Conservation (phyloP, 2,113 vertebrate species). For the Elaphurus davidianus region DNA sequence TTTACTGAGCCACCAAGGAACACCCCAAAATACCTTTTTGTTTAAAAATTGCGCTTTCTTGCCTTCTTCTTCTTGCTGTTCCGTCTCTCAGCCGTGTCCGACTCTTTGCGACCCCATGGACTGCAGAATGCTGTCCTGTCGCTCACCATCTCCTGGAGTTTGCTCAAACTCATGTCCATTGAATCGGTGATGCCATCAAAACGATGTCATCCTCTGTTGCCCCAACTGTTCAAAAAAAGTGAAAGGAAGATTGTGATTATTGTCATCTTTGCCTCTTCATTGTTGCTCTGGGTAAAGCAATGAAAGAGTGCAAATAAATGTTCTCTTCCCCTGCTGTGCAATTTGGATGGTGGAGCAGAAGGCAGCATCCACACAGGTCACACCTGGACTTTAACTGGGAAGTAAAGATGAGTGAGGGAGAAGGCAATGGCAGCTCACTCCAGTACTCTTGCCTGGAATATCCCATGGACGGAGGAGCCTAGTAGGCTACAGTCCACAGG, state of each 20-base stretch:
- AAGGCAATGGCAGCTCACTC: too few species aligned
- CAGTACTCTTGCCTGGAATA: too few species aligned
- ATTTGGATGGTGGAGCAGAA: background rate
- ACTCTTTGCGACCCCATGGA: background rate
- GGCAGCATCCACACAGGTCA: background rate
- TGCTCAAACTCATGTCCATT: background rate
- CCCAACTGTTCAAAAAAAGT: background rate
- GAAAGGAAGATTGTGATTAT: background rate
- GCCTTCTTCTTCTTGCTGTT: background rate
- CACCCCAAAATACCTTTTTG: background rate
- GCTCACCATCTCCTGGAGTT: background rate
- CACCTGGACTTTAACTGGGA: background rate
- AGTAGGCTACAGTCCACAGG: too few species aligned
- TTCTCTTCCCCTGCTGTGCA: background rate
- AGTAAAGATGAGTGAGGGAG: background rate
- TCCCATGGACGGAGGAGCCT: too few species aligned
- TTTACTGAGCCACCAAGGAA: background rate
- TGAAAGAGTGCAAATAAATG: too few species aligned
- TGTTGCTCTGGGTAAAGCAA: background rate
- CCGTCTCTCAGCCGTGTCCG: accelerated
- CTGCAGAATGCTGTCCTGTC: background rate
- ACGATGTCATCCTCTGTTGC: background rate
- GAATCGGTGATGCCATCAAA: background rate
- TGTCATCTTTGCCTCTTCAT: background rate
- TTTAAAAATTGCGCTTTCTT: background rate